Evolutionary conservation across 2,888 invertebrate genomes (phyloP), one percentile per base, ranked within the genome.

Genomic region (Hybos culiciformis): DNA sequence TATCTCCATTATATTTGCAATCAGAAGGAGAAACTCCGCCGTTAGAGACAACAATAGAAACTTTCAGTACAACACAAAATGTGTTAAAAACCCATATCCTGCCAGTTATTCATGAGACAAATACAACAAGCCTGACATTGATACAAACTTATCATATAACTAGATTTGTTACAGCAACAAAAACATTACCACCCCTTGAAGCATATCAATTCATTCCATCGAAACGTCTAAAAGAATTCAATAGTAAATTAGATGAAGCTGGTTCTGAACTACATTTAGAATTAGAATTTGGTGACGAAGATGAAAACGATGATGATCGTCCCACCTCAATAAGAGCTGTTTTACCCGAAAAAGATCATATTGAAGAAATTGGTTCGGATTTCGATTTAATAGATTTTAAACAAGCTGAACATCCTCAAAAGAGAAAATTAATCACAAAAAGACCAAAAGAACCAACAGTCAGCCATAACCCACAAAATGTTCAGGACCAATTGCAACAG

Each of bases 71-170:
- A 5, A 90, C 88, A 1, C 87, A 91, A 63, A 74, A 83, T 9
- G 79, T 90, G 70, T 68, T 88, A 15, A 90, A 88, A 65, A 92
- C 92, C 1, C 88, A 91, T 59, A 77, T 92, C 46, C 67, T 92
- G 41, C 92, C 92, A 0, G 78, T 91, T 2, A 73, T 90, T 31
- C 78, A 78, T 46, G 76, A 75, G 14, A 78, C 78, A 46, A 77
- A 85, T 51, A 85, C 87, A 0, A 78, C 75, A 40, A 80, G 76
- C 46, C 68, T 86, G 52, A 91, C 92, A 1, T 72, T 92, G 39
- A 82, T 90, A 3, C 92, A 92, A 68, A 90, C 91, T 0, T 92
- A 90, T 65, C 77, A 84, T 56, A 73, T 91, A 18, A 87, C 90
- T 1, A 74, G 90, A 58, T 68, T 90, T 43, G 88, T 92, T 11